A percentile compares a stretch with the other conserved stretches of the same genome.
Evolutionary conservation across 2,113 vertebrate species (phyloP).

Genomic region (Gallinago jamesoni): DNA sequence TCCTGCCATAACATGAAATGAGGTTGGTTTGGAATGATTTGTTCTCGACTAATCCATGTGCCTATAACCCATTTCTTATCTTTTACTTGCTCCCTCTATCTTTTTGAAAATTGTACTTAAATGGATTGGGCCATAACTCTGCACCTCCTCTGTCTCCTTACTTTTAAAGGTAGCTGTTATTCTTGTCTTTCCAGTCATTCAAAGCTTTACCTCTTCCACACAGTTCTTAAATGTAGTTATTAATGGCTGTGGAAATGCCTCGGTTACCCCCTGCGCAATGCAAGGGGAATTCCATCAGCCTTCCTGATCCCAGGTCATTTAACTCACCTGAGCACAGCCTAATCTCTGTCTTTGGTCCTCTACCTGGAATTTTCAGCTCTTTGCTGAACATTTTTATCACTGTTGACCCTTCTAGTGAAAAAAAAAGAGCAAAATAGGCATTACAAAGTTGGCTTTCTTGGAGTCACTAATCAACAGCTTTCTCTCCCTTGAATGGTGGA

Average conservation of each 20-base stretch:
- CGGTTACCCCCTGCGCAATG: not conserved
- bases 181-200: not conserved
- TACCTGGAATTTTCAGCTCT: not conserved
- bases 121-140: not conserved
- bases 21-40: not conserved
- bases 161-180: not conserved
- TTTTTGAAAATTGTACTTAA: constrained; percentile 10
- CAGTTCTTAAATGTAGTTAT: not conserved
- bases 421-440: not conserved
- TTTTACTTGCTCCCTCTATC: not conserved
- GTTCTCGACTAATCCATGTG: not conserved
- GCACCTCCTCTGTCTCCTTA: not conserved
- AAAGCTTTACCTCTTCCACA: not conserved
- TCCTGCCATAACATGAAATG: not conserved
- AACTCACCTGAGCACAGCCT: not conserved
- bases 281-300: not conserved
- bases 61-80: not conserved
- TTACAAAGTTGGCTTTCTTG: not conserved
- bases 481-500: not conserved
- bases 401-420: not conserved
- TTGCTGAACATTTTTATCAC: not conserved
- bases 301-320: not conserved
- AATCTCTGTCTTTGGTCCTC: not conserved
- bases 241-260: not conserved
- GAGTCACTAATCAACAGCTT: not conserved